Percentiles rank a stretch among this genome's conserved stretches.
phyloP scores from a whole-genome alignment of 2,113 vertebrate genomes.

The Excalfactoria chinensis region DNA sequence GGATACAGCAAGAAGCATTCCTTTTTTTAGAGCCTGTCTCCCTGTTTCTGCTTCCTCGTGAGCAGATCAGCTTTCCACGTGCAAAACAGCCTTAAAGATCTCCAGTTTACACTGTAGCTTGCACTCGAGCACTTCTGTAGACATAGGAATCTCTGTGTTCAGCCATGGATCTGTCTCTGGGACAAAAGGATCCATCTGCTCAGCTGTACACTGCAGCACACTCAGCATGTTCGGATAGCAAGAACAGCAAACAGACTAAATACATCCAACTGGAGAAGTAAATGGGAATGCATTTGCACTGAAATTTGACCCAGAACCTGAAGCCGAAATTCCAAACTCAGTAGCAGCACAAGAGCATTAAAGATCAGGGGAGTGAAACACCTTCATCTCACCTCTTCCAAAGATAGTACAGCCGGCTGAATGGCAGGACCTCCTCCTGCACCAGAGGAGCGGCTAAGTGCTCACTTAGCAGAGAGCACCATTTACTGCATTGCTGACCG shows the following conservation, averaged over 20 bases:
- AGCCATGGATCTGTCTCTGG: conserved; percentile 15
- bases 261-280: background rate
- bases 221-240: background rate
- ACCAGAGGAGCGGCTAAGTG: background rate
- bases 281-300: background rate
- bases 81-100: background rate
- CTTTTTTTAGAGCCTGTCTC: background rate
- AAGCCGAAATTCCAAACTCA: conserved; percentile 46
- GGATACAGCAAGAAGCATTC: background rate
- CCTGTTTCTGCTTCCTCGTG: background rate
- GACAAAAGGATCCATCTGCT: conserved; percentile 50
- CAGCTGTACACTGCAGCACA: conserved; percentile 26
- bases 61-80: background rate
- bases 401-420: conserved; percentile 1
- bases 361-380: conserved; percentile 37
- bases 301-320: conserved; percentile 22
- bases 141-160: background rate
- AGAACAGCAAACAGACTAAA: conserved; percentile 3
- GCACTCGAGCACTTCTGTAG: background rate
- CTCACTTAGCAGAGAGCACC: conserved; percentile 26
- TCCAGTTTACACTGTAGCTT: background rate
- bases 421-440: background rate
- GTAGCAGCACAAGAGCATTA: background rate
- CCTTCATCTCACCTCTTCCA: conserved; percentile 42
- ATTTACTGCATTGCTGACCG: conserved; percentile 4